A percentile compares a stretch with the other conserved stretches of the same genome.
These are phyloP conservation scores for Kryptolebias marmoratus DNA, from an alignment of 2,113 vertebrate species.

Conservation along the genomic window DNA sequence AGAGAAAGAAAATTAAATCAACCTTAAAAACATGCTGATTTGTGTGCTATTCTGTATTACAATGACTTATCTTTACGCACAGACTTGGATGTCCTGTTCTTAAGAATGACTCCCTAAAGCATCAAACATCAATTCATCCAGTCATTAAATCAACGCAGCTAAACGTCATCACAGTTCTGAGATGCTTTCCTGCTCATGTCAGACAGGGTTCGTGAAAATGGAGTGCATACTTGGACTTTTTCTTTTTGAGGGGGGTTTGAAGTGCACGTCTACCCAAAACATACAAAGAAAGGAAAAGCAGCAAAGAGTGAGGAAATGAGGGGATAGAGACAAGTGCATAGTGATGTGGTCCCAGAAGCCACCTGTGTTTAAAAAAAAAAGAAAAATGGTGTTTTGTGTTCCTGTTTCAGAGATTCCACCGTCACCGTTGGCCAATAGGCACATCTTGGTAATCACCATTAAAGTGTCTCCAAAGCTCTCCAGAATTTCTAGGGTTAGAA, in stretches of 20 bases:
- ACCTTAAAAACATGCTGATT: constrained; percentile 63
- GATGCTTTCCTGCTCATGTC: constrained; percentile 10
- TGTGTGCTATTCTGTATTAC: constrained; percentile 31
- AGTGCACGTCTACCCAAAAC: constrained; percentile 41
- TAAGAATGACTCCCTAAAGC: background rate
- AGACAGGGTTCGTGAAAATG: constrained; percentile 4
- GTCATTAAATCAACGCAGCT: constrained; percentile 2
- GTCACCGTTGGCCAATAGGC: constrained; percentile 52
- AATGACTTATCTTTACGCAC: constrained; percentile 11
- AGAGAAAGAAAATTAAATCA: constrained; percentile 50
- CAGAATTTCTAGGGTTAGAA: constrained; percentile 38
- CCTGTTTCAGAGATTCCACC: constrained; percentile 11
- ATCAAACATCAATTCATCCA: constrained; percentile 14
- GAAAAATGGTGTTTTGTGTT: background rate
- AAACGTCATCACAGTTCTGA: background rate
- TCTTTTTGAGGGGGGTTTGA: constrained; percentile 1
- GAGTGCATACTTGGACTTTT: constrained; percentile 70
- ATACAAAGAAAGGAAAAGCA: constrained; percentile 35
- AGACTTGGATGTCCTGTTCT: constrained; percentile 1
- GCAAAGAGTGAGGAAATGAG: constrained; percentile 28
- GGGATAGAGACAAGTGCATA: constrained; percentile 65
- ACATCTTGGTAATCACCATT: constrained; percentile 47
- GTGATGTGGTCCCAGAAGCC: constrained; percentile 70
- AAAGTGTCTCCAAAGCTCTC: constrained; percentile 16
- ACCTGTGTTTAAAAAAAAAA: constrained; percentile 20